Evolutionary conservation across 1,140 invertebrate genomes (phyloP), one percentile per base, ranked within the genome.

Genomic region (Spodoptera frugiperda): DNA sequence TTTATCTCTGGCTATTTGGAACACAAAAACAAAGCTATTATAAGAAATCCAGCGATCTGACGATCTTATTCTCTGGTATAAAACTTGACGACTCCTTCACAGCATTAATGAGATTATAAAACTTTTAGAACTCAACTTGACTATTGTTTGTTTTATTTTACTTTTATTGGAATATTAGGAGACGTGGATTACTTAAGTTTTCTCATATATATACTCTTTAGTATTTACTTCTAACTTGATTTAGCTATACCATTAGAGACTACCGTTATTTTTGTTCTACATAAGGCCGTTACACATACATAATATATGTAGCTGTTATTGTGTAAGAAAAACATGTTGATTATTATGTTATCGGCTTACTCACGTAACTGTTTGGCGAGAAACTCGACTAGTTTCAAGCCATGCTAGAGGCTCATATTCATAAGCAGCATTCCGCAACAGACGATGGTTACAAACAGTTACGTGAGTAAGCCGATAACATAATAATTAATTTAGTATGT

Each of bases 91-190:
- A 57, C 77, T 68, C 73, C 75, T 76, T 84, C 73, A 33, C 74
- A 53, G 80, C 81, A 87, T 88, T 88, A 88, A 88, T 88, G 78
- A 84, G 79, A 84, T 85, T 83, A 82, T 88, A 86, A 85, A 88
- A 89, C 82, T 89, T 88, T 83, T 84, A 87, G 44, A 75, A 48
- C 77, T 73, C n/a, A 74, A 77, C 68, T 73, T 71, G 71, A 76
- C 63, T 78, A 73, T 76, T 78, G 55, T 17, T 75, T 48, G 78
- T 63, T 79, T 79, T 73, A 76, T 79, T 74, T 67, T 51, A 30
- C 11, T 59, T 57, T 73, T 72, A 68, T 73, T 63, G 53, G 46
- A 55, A 21, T 68, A 79, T 79, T 70, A 65, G 73, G 30, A 51
- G 17, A 57, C 10, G 53, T 39, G 39, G 39, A 70, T 77, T 53